A percentile compares a stretch with the other conserved stretches of the same genome.
Conservation (phyloP, 2,888 invertebrate species). For the Polydrusus cervinus region DNA sequence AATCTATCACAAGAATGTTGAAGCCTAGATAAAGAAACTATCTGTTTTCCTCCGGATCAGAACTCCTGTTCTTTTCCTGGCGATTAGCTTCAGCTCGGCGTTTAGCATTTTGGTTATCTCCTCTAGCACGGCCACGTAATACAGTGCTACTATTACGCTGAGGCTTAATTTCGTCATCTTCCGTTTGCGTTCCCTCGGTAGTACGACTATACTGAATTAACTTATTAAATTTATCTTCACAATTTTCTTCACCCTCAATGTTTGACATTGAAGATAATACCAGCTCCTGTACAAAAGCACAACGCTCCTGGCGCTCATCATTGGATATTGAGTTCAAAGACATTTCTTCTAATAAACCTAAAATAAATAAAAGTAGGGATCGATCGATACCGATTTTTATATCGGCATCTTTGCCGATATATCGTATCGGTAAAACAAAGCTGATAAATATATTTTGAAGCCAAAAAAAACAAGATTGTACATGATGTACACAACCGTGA, state of each 20-base stretch:
- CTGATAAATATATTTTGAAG: too few species aligned
- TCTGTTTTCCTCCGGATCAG: conserved; percentile 45
- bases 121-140: conserved; percentile 66
- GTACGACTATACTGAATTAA: conserved; percentile 52
- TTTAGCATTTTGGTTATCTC: conserved; percentile 66
- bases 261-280: conserved; percentile 74
- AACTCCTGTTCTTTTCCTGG: conserved; percentile 37
- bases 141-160: conserved; percentile 60
- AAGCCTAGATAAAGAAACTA: conserved; percentile 46
- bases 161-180: conserved; percentile 50
- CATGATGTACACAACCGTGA: too few species aligned
- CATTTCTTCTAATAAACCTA: conserved; percentile 71
- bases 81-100: conserved; percentile 68
- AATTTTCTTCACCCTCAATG: conserved; percentile 45
- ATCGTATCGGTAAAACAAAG: too few species aligned
- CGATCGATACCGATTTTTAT: too few species aligned
- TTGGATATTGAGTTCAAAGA: conserved; percentile 75
- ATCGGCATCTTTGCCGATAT: too few species aligned
- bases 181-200: conserved; percentile 29
- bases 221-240: conserved; percentile 48
- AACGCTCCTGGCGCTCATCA: conserved; percentile 77
- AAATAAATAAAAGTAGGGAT: neutral
- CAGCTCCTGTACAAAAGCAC: conserved; percentile 82
- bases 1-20: conserved; percentile 52
- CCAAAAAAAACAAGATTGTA: too few species aligned